These are phyloP conservation scores for Ligdia adustata DNA, from an alignment of 2,888 invertebrate genomes.

Conservation along the genomic window DNA sequence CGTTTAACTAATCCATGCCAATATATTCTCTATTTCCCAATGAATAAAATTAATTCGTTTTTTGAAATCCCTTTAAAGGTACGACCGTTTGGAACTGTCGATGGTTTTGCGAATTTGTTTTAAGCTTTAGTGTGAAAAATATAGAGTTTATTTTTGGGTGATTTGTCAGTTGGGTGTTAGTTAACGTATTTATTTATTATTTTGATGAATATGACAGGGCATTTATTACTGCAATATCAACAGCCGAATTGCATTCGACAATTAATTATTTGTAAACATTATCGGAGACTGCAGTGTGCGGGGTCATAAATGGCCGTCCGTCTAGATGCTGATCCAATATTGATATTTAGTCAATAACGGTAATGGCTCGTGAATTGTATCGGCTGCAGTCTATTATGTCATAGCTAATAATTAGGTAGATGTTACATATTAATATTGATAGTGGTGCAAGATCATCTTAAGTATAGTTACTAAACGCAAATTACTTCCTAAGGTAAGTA, in stretches of 20 bases:
- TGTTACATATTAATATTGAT: too few species aligned
- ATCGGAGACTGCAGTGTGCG: constrained; percentile 54
- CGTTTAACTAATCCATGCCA: constrained; percentile 79
- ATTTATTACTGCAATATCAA: constrained; percentile 78
- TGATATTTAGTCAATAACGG: constrained; percentile 44
- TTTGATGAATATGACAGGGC: constrained; percentile 64
- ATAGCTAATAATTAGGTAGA: constrained; percentile 5
- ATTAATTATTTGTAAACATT: constrained; percentile 83
- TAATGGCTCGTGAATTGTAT: constrained; percentile 32
- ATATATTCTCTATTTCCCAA: constrained; percentile 79
- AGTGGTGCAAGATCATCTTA: too few species aligned
- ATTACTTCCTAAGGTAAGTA: too few species aligned
- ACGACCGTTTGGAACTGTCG: constrained; percentile 59
- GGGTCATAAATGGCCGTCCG: constrained; percentile 60
- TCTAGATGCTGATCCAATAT: constrained; percentile 47
- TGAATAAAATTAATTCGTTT: constrained; percentile 76
- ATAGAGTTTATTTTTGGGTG: constrained; percentile 43
- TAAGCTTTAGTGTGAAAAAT: constrained; percentile 29
- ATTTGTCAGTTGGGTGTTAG: constrained; percentile 18
- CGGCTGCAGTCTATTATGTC: constrained; percentile 16
- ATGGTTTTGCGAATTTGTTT: constrained; percentile 13
- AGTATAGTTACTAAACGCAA: too few species aligned
- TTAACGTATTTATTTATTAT: constrained; percentile 56
- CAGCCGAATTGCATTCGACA: constrained; percentile 75
- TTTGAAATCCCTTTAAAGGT: constrained; percentile 64